phyloP scores from a whole-genome alignment of 2,888 invertebrate genomes.

The Neoaliturus tenellus region DNA sequence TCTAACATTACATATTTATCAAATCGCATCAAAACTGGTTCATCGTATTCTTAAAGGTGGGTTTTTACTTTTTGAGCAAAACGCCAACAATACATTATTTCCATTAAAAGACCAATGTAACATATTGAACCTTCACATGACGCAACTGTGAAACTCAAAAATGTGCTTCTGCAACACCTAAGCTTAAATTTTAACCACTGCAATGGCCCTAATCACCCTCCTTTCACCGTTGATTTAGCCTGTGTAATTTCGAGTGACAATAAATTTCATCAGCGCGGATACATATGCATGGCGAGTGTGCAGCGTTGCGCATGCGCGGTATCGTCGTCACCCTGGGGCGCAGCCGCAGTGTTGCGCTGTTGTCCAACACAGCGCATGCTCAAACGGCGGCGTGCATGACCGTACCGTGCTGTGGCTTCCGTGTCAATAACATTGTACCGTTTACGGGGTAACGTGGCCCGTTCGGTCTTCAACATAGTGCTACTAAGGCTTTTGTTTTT shows the following conservation, averaged over 20 bases:
- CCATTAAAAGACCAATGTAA: no score
- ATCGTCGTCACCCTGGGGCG: neutral
- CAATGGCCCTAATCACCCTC: neutral
- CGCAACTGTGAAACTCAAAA: no score
- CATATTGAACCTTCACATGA: no score
- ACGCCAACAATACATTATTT: no score
- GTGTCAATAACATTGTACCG: neutral
- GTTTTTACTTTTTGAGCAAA: no score
- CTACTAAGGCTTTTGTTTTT: no score
- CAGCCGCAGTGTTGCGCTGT: neutral
- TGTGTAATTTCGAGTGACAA: neutral
- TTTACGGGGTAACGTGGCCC: neutral
- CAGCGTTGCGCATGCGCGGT: slow-evolving; percentile 10
- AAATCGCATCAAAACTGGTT: no score
- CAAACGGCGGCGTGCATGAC: no score
- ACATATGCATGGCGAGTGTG: neutral
- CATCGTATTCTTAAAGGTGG: no score
- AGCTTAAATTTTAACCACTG: neutral
- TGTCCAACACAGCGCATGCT: neutral
- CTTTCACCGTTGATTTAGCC: neutral
- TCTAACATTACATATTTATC: no score
- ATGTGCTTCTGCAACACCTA: no score
- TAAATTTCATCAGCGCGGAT: neutral
- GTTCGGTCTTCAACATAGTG: neutral
- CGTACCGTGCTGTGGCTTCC: neutral